Percentiles rank a stretch among this genome's conserved stretches.
phyloP scores from a whole-genome alignment of 2,888 invertebrate species.

The Drosophila gaucha region DNA sequence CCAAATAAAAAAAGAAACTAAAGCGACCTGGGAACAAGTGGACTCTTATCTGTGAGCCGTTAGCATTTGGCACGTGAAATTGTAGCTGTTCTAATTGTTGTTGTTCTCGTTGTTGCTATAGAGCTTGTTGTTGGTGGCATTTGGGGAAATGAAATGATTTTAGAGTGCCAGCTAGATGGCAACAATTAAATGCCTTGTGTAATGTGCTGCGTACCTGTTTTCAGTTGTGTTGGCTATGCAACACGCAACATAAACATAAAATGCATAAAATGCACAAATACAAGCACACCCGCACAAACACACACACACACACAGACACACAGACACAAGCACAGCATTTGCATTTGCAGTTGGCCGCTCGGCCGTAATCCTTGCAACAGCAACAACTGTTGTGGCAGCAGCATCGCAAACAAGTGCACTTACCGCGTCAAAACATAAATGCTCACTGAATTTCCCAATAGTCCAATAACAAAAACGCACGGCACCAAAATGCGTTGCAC shows the following conservation, averaged over 20 bases:
- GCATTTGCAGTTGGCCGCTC: constrained; percentile 46
- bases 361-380: constrained; percentile 61
- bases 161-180: constrained; percentile 65
- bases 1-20: not conserved
- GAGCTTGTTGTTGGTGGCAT: constrained; percentile 22
- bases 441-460: constrained; percentile 88
- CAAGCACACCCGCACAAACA: not conserved
- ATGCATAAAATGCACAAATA: constrained; percentile 60
- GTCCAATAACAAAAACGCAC: constrained; percentile 88
- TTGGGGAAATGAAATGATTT: constrained; percentile 70
- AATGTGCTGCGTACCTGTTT: constrained; percentile 73
- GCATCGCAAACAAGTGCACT: constrained; percentile 69
- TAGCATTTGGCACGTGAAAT: constrained; percentile 65
- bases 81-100: constrained; percentile 22
- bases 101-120: constrained; percentile 1
- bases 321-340: constrained; percentile 30
- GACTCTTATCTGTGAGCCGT: constrained; percentile 59
- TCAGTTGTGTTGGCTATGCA: constrained; percentile 46
- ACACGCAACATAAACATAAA: constrained; percentile 59
- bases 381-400: constrained; percentile 16
- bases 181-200: constrained; percentile 74
- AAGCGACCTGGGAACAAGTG: not conserved
- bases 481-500: constrained; percentile 88
- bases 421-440: constrained; percentile 87
- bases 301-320: constrained; percentile 1